Evolutionary conservation across 2,113 vertebrate genomes (phyloP).

Genomic region (Apodemus sylvaticus): DNA sequence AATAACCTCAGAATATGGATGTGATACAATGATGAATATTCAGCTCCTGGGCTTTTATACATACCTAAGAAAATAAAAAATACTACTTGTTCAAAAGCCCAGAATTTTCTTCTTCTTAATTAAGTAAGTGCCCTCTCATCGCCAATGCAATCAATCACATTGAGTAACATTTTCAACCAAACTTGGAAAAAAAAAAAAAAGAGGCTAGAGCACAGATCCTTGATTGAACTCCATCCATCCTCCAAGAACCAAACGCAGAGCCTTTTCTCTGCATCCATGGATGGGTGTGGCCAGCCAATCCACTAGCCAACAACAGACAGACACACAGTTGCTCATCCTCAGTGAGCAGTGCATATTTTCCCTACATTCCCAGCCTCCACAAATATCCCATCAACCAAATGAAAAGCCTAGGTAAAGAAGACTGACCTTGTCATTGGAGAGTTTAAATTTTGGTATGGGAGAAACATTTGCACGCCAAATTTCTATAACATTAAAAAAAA

Average conservation of each 20-base stretch:
- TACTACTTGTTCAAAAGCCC: neutral
- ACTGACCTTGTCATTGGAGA: neutral
- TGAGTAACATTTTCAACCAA: neutral
- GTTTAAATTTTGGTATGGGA: neutral
- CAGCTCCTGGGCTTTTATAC: neutral
- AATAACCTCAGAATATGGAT: neutral
- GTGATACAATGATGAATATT: neutral
- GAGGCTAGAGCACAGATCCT: neutral
- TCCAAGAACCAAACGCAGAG: neutral
- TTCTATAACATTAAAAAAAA: neutral
- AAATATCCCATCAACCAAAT: neutral
- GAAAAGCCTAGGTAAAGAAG: neutral
- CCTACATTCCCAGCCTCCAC: neutral
- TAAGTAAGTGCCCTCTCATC: neutral
- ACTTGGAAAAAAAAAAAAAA: neutral
- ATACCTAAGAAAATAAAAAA: slow-evolving; percentile 25
- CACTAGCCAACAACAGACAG: neutral
- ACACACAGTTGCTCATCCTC: neutral
- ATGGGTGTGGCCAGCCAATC: neutral
- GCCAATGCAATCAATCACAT: neutral
- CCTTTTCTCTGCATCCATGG: neutral
- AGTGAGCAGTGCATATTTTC: neutral
- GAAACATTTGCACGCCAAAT: neutral
- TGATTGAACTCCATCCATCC: neutral
- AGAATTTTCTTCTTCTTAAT: slow-evolving; percentile 35